A percentile compares a stretch with the other conserved stretches of the same genome.
Conservation (phyloP, 2,113 vertebrate genomes). For the Oreocharis arfaki region DNA sequence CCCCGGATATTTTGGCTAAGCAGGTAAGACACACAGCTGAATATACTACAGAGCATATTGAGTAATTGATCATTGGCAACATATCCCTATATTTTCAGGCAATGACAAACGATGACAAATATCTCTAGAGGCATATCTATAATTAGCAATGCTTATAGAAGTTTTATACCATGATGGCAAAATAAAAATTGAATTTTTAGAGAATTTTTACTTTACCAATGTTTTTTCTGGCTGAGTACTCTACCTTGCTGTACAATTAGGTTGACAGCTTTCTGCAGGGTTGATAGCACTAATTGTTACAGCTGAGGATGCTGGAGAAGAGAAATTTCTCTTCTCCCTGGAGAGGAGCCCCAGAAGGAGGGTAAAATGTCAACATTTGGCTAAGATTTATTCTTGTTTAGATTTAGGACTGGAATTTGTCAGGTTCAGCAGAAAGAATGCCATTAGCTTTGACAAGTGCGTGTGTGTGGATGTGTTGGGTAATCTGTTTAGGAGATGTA, state of each 20-base stretch:
- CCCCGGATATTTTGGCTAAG: not conserved
- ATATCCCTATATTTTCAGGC: not conserved
- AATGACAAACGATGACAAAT: not conserved
- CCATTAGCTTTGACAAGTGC: slow-evolving; percentile 22
- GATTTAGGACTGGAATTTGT: slow-evolving; percentile 29
- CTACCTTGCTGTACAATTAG: not conserved
- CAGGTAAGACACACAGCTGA: not conserved
- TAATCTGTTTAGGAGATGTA: slow-evolving; percentile 34
- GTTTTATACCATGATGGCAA: not conserved
- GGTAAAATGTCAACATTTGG: not conserved
- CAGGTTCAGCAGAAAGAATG: slow-evolving; percentile 34
- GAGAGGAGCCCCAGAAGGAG: not conserved
- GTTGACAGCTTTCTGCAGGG: not conserved
- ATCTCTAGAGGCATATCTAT: not conserved
- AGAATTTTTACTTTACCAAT: not conserved
- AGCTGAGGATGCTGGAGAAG: not conserved
- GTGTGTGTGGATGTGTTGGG: not conserved
- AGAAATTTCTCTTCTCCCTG: not conserved
- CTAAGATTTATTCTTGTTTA: slow-evolving; percentile 46
- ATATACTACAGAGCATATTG: not conserved
- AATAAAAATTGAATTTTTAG: not conserved
- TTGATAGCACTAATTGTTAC: not conserved
- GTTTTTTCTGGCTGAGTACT: not conserved
- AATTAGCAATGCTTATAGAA: not conserved
- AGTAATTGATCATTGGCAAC: not conserved